Conservation (phyloP, 2,797 vertebrate genomes). For the Enteromius afrohamiltoni region DNA sequence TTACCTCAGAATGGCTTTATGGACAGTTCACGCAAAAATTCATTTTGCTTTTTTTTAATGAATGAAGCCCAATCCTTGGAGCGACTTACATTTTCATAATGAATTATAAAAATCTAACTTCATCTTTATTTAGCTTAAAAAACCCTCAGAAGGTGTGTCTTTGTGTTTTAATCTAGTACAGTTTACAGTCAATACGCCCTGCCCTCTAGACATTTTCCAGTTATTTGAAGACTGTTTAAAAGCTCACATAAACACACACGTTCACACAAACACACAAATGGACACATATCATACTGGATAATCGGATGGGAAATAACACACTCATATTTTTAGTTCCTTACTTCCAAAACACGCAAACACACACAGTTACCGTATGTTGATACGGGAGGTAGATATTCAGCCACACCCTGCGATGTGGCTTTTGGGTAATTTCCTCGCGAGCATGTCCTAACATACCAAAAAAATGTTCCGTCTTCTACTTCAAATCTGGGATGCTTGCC, state of each 20-base stretch:
- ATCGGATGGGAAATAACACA: neutral
- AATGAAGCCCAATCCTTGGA: no score
- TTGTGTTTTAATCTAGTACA: conserved; percentile 1
- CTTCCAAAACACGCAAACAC: conserved; percentile 29
- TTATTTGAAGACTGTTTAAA: conserved; percentile 30
- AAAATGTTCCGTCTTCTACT: conserved; percentile 19
- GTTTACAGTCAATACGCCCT: conserved; percentile 36
- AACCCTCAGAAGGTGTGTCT: conserved; percentile 15
- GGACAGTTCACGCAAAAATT: no score
- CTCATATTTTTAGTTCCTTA: conserved; percentile 13
- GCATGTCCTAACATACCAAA: conserved; percentile 68
- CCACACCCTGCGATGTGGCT: conserved; percentile 63
- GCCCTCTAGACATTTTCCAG: conserved; percentile 55
- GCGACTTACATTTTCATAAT: neutral
- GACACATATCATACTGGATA: neutral
- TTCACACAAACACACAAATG: neutral
- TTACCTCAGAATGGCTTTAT: no score
- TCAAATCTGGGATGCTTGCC: conserved; percentile 7
- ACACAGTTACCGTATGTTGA: conserved; percentile 39
- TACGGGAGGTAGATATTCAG: conserved; percentile 59
- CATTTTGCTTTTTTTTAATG: no score
- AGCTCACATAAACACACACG: no score
- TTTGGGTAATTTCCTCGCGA: conserved; percentile 60
- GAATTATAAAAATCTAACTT: no score
- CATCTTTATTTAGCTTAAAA: neutral